These are phyloP conservation scores for Entelurus aequoreus DNA, from an alignment of 2,113 vertebrate species.

Conservation along the genomic window DNA sequence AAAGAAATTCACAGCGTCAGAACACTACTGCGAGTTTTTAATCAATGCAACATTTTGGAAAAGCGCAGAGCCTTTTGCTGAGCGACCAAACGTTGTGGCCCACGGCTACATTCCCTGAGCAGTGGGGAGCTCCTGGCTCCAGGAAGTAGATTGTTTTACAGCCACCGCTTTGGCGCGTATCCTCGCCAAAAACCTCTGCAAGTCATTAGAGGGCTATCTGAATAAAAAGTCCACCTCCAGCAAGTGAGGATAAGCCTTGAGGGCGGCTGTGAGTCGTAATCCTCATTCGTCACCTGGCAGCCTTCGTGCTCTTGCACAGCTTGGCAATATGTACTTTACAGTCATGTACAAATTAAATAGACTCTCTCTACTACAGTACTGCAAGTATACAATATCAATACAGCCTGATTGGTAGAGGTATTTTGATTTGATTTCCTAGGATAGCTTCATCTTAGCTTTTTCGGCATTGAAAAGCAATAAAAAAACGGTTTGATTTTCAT, in stretches of 20 bases:
- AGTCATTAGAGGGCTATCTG: constrained; percentile 66
- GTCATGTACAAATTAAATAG: constrained; percentile 15
- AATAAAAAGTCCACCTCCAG: constrained; percentile 64
- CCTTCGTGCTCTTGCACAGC: constrained; percentile 44
- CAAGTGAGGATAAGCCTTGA: constrained; percentile 59
- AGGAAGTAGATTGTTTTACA: constrained; percentile 66
- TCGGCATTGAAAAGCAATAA: too few species aligned
- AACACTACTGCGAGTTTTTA: too few species aligned
- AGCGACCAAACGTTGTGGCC: constrained; percentile 33
- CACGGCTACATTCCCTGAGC: constrained; percentile 40
- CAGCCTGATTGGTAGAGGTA: too few species aligned
- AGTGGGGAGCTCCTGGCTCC: constrained; percentile 45
- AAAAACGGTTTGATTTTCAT: too few species aligned
- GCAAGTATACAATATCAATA: background rate
- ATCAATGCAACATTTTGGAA: constrained; percentile 6
- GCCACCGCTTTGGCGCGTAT: constrained; percentile 58
- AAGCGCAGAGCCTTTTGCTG: constrained; percentile 25
- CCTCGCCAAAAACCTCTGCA: constrained; percentile 54
- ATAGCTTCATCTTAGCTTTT: too few species aligned
- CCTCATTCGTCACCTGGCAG: constrained; percentile 60
- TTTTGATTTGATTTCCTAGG: too few species aligned
- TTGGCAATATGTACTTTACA: constrained; percentile 26
- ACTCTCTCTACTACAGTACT: too few species aligned
- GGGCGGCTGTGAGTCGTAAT: constrained; percentile 59
- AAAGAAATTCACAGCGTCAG: constrained; percentile 34